Conservation (phyloP, 2,888 invertebrate genomes). For the Lasioglossum leucozonium region DNA sequence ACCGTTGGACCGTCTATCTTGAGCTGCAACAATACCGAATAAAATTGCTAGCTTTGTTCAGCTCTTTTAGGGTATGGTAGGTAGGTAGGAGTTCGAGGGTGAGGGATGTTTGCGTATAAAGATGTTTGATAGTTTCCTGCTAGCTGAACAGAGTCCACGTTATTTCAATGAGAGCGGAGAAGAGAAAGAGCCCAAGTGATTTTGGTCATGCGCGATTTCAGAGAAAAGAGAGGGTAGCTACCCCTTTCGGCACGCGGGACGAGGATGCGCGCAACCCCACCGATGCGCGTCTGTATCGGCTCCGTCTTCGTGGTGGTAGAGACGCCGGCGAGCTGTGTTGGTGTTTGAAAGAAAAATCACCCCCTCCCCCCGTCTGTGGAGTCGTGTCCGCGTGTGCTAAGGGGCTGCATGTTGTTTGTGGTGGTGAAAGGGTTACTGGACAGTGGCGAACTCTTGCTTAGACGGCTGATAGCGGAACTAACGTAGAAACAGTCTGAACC, state of each 20-base stretch:
- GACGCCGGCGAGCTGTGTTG: conserved; percentile 73
- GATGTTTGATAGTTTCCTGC: conserved; percentile 68
- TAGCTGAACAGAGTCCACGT: conserved; percentile 31
- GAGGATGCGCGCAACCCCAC: conserved; percentile 68
- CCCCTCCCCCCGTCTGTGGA: conserved; percentile 70
- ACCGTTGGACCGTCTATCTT: neutral
- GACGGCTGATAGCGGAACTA: conserved; percentile 81
- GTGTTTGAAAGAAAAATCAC: conserved; percentile 82
- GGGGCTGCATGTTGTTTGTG: conserved; percentile 76
- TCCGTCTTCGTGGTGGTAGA: conserved; percentile 74
- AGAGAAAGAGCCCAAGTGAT: conserved; percentile 62
- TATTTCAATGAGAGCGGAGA: conserved; percentile 48
- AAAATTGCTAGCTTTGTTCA: neutral
- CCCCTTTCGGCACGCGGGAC: conserved; percentile 56
- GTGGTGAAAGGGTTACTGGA: conserved; percentile 83
- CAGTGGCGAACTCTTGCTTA: conserved; percentile 84
- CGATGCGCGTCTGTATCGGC: conserved; percentile 66
- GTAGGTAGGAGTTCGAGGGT: neutral
- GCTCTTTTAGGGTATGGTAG: neutral
- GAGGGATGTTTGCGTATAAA: conserved; percentile 37
- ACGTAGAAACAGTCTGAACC: conserved; percentile 62
- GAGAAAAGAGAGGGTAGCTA: conserved; percentile 71
- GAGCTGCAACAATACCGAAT: neutral
- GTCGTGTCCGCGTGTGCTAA: conserved; percentile 77
- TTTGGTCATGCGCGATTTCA: conserved; percentile 79